Evolutionary conservation across 2,113 vertebrate species (phyloP).

Genomic region (Tragelaphus imberbis): DNA sequence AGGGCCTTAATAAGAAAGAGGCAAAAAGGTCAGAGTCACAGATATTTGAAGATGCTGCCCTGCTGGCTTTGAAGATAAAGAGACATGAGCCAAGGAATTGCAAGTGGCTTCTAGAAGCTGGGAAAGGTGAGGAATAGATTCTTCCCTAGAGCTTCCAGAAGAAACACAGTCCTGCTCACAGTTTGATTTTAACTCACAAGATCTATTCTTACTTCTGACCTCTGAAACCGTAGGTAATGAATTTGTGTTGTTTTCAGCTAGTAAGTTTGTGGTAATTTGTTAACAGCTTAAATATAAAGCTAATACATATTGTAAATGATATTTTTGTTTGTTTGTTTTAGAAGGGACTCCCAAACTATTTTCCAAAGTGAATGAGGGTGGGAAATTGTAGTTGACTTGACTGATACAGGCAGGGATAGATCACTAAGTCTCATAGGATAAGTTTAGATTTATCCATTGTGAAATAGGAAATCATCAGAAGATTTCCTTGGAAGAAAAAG

Average conservation of each 20-base stretch:
- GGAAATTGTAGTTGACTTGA: neutral
- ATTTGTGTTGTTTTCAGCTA: neutral
- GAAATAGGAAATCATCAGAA: neutral
- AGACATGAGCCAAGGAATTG: neutral
- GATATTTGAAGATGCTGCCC: neutral
- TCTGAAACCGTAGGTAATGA: neutral
- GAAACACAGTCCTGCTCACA: neutral
- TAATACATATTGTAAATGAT: neutral
- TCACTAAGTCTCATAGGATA: neutral
- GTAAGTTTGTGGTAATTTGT: neutral
- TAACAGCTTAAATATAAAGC: neutral
- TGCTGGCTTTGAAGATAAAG: neutral
- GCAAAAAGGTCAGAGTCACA: neutral
- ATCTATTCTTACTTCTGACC: neutral
- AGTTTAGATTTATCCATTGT: neutral
- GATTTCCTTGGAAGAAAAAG: neutral
- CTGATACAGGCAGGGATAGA: neutral
- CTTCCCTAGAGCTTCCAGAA: neutral
- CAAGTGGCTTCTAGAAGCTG: neutral
- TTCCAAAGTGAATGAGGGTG: neutral
- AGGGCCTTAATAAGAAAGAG: neutral
- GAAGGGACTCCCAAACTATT: neutral
- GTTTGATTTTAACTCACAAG: neutral
- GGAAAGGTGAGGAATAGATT: neutral
- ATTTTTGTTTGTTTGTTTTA: neutral